A percentile compares a stretch with the other conserved stretches of the same genome.
Evolutionary conservation across 2,888 invertebrate species (phyloP).

Genomic region (Papilio gigon): DNA sequence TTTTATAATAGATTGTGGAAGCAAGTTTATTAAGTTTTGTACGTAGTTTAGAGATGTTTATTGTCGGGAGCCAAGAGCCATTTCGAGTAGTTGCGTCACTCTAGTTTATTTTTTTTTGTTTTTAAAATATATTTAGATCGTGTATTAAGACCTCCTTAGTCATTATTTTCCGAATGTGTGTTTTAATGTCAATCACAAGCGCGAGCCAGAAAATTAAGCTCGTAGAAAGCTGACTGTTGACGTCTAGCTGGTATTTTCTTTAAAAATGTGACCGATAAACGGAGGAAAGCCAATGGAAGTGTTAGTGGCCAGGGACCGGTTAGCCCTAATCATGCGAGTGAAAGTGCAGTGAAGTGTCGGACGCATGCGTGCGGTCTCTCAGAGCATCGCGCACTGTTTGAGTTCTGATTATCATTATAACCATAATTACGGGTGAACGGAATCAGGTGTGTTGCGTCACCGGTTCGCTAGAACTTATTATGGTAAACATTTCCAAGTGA

Average conservation of each 20-base stretch:
- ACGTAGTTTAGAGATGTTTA: too few relatives aligned
- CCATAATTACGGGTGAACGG: constrained; percentile 52
- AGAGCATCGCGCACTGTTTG: constrained; percentile 50
- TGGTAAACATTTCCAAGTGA: constrained; percentile 27
- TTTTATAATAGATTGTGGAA: too few relatives aligned
- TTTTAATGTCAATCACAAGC: constrained; percentile 34
- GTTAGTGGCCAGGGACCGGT: constrained; percentile 45
- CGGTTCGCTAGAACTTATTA: constrained; percentile 28
- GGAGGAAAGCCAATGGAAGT: constrained; percentile 44
- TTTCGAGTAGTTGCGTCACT: too few relatives aligned
- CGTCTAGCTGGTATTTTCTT: constrained; percentile 21
- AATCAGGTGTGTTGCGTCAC: constrained; percentile 52
- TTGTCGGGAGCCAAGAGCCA: too few relatives aligned
- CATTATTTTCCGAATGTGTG: constrained; percentile 13
- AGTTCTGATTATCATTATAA: constrained; percentile 60
- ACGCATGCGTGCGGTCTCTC: constrained; percentile 48
- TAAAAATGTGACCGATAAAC: constrained; percentile 44
- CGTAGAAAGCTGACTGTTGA: constrained; percentile 30
- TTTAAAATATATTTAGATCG: neutral
- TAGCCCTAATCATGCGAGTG: constrained; percentile 46
- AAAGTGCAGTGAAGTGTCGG: constrained; percentile 51
- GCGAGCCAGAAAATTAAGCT: constrained; percentile 33
- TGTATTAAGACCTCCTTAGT: neutral
- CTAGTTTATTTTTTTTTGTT: too few relatives aligned
- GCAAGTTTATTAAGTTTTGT: too few relatives aligned